Percentiles rank a stretch among this genome's conserved stretches.
phyloP scores from a whole-genome alignment of 2,797 vertebrate genomes.

The Pampus argenteus region DNA sequence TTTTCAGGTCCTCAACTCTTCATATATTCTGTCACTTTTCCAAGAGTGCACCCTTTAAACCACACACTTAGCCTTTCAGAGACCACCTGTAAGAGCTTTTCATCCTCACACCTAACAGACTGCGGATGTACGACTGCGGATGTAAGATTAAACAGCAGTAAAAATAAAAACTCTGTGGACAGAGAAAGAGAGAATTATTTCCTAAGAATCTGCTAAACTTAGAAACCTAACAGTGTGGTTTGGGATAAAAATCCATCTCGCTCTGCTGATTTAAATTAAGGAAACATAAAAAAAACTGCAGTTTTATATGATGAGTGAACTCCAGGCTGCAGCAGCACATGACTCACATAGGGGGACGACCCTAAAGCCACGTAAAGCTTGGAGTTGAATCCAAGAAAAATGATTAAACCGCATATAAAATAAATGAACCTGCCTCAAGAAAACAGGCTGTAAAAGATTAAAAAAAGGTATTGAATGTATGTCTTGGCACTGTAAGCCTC shows the following conservation, averaged over 20 bases:
- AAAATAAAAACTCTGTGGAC: conserved; percentile 10
- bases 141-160: conserved; percentile 22
- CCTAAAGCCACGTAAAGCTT: neutral
- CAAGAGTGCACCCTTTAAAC: conserved; percentile 37
- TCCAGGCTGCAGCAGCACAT: conserved; percentile 3
- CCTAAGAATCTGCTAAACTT: conserved; percentile 45
- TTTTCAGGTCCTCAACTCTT: conserved; percentile 26
- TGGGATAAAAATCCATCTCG: neutral
- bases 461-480: conserved; percentile 18
- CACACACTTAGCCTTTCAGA: conserved; percentile 43
- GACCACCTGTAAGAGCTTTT: conserved; percentile 58
- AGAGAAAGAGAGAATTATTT: conserved; percentile 28
- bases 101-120: conserved; percentile 17
- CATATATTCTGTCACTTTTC: conserved; percentile 41
- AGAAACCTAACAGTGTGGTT: conserved; percentile 33
- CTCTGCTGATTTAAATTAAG: conserved; percentile 43
- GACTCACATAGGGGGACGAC: neutral
- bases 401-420: conserved; percentile 1
- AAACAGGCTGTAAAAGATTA: conserved; percentile 15
- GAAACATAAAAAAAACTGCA: conserved; percentile 63
- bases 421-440: conserved; percentile 2
- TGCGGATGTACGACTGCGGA: conserved; percentile 12
- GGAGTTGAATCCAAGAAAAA: conserved; percentile 30
- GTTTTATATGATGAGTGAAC: conserved; percentile 43
- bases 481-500: conserved; percentile 11